Percentiles rank a stretch among this genome's conserved stretches.
Evolutionary conservation across 1,140 invertebrate genomes (phyloP).

Genomic region (Drosophila willistoni): DNA sequence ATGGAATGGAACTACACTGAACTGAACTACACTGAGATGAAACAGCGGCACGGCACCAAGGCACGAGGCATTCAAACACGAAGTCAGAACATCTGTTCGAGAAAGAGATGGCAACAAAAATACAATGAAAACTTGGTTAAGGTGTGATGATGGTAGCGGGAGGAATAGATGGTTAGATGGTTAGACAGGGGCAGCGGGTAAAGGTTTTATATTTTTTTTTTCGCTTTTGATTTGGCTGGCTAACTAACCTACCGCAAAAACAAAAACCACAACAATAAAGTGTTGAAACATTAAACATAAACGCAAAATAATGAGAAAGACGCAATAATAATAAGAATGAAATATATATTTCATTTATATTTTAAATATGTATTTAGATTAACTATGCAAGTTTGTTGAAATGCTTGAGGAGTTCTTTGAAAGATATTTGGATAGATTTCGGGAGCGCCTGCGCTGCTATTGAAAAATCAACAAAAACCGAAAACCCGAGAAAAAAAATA

Average conservation of each 20-base stretch:
- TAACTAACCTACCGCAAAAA: conserved; percentile 76
- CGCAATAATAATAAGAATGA: not conserved
- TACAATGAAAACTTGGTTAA: conserved; percentile 1
- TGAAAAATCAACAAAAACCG: conserved; percentile 3
- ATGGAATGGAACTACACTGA: conserved; percentile 48
- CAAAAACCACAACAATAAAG: not conserved
- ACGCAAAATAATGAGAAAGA: conserved; percentile 5
- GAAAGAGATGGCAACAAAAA: conserved; percentile 36
- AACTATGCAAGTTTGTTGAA: conserved; percentile 18
- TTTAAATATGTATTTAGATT: not conserved
- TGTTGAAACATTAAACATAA: conserved; percentile 18
- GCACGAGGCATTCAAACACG: conserved; percentile 46
- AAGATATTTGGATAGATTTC: not conserved
- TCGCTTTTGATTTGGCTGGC: conserved; percentile 22
- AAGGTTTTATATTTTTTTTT: not conserved
- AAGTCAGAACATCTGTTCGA: conserved; percentile 50
- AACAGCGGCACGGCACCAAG: conserved; percentile 32
- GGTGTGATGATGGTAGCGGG: conserved; percentile 12
- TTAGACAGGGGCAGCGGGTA: not conserved
- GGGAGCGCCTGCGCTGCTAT: conserved; percentile 62
- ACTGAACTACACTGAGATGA: conserved; percentile 30
- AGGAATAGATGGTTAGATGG: not conserved
- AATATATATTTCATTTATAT: conserved; percentile 17
- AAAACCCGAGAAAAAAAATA: not conserved
- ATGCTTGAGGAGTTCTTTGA: not conserved